These are phyloP conservation scores for Scomberomorus guttatus DNA, from an alignment of 2,797 vertebrate genomes.

Conservation along the genomic window DNA sequence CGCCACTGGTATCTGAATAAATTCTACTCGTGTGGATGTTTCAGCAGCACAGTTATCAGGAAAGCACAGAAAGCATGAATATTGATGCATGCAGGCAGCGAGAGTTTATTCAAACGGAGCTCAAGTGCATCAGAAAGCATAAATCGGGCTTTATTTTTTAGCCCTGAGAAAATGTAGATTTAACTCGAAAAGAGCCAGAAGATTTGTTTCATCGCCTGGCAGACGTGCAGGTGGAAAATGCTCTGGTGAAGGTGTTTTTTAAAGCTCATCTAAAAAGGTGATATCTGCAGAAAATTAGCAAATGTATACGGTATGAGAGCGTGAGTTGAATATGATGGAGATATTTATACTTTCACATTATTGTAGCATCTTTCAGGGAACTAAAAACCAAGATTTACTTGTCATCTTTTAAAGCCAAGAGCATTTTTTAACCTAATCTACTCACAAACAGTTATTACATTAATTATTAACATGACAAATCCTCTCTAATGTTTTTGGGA, in stretches of 20 bases:
- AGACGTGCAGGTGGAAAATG: not conserved
- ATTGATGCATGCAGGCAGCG: conserved; percentile 11
- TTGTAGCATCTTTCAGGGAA: not conserved
- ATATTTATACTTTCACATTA: not conserved
- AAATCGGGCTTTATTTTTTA: conserved; percentile 11
- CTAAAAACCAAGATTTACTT: not conserved
- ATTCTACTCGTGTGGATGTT: conserved; percentile 10
- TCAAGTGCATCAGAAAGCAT: not conserved
- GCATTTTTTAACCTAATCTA: not conserved
- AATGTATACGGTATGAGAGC: not conserved
- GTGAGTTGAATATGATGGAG: not conserved
- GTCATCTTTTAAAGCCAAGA: not conserved
- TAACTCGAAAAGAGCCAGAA: conserved; percentile 4
- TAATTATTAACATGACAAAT: conserved; percentile 28
- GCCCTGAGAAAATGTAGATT: not conserved
- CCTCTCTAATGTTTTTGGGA: conserved; percentile 25
- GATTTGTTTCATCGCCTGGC: conserved; percentile 2
- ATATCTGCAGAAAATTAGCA: no score
- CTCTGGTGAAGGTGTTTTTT: not conserved
- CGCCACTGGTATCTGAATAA: conserved; percentile 5
- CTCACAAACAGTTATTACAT: conserved; percentile 12
- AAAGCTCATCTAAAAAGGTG: not conserved
- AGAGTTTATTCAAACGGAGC: conserved; percentile 12
- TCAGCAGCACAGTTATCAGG: conserved; percentile 24
- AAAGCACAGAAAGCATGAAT: conserved; percentile 26